Base-by-base conservation (phyloP, 2,888 invertebrate species). In the Halictus ligatus region DNA sequence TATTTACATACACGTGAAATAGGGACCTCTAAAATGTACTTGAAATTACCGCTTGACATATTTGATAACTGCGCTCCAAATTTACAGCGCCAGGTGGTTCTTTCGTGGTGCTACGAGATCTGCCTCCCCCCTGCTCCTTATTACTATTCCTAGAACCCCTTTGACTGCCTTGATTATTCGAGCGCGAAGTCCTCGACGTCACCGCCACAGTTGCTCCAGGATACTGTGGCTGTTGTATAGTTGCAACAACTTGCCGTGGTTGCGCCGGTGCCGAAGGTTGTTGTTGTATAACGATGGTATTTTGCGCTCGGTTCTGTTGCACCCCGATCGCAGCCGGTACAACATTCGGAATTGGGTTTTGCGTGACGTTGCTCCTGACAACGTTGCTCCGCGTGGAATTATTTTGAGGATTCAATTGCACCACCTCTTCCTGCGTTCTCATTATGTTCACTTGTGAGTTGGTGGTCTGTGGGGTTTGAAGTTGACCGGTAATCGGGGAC, bases 31-130 rank as follows among this genome's bases (percentile, higher is more conserved):
- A 58, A n/a, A 12, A 50, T 75, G 43, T 75, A 69, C 76, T 75
- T 76, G 79, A 69, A 86, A 92, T 92, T 91, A 98, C 98, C 71
- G 98, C 98, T 95, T 98, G 98, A 93, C 98, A 98, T 92, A 99
- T 99, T 96, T 99, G 99, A 95, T 99, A 98, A 94, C 99, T 99
- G 81, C 99, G 97, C 94, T 99, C 99, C 80, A 99, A 96, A 95
- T 99, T 99, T 58, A 99, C 98, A 7, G 98, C 98, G 2, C 98
- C 98, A 0, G 98, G 98, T 0, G 98, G 98, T 85, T 98, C 97
- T 94, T 97, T 97, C 92, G 97, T 97, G 12, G 97, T 96, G 89
- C 96, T 96, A 75, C 95, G 93, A 46, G 94, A 94, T 77, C 95
- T 91, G 18, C 94, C 93, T 58, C 93, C 91, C 60, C 92, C 92